Evolutionary conservation across 2,888 invertebrate genomes (phyloP), one percentile per base, ranked within the genome.

Genomic region (Erannis defoliaria): DNA sequence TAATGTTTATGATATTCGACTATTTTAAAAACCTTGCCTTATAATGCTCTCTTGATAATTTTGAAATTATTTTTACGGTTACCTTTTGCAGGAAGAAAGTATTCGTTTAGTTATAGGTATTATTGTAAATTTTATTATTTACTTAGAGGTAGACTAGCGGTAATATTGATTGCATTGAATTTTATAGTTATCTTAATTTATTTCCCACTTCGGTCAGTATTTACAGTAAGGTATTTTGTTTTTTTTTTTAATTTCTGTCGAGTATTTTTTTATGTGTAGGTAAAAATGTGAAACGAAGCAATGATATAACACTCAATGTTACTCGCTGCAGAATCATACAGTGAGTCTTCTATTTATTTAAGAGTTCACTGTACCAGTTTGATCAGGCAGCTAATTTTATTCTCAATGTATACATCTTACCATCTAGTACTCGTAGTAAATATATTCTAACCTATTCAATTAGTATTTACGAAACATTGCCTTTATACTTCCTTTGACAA

Each of bases 171-270:
- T 48, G 60, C 78, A 80, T 80, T 84, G 85, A 85, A 85, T 82
- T 82, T 58, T 65, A 58, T 89, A 85, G 82, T 85, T 82, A 79
- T 90, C 77, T 90, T 90, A 89, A 89, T 88, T 93, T 90, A 90
- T 93, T 90, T 90, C 90, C 87, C 89, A 80, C 88, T 89, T 91
- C 90, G 93, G 93, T 93, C 93, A 93, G 93, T 93, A 93, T 93
- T 93, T 91, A 89, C 86, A 82, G 80, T 88, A 80, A 90, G 91
- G 92, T 91, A 90, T 91, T 90, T 88, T 86, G 14, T 82, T 83
- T 81, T 76, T 81, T 61, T 82, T 82, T 81, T 76, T 81, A 55
- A 60, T 49, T 21, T 84, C 80, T 79, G 74, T 82, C 78, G 74
- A 86, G 84, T 87, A 86, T 88, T 86, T 81, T 82, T 77, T 81